phyloP scores from a whole-genome alignment of 2,797 vertebrate genomes.

The Chloroceryle inda region DNA sequence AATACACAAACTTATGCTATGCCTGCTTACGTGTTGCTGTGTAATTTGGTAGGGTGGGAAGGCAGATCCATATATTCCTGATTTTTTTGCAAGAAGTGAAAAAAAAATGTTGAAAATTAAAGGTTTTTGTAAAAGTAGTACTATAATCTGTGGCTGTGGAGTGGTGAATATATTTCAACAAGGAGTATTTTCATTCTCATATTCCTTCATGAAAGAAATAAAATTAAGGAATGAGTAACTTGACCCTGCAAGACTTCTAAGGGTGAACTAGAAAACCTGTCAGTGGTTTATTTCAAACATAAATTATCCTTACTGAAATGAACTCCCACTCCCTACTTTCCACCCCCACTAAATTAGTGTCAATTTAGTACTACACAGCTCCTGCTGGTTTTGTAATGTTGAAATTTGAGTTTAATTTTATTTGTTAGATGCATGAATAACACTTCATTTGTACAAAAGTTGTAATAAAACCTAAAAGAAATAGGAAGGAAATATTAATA shows the following conservation, averaged over 20 bases:
- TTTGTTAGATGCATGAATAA: background rate
- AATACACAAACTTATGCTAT: background rate
- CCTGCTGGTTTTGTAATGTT: background rate
- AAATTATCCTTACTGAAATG: background rate
- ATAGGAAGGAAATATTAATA: background rate
- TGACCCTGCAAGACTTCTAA: background rate
- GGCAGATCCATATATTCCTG: background rate
- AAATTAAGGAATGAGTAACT: background rate
- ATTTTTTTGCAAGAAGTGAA: background rate
- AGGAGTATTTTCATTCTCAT: background rate
- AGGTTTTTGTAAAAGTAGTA: background rate
- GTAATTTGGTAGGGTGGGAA: background rate
- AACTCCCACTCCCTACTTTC: background rate
- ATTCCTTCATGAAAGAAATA: background rate
- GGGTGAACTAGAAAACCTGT: background rate
- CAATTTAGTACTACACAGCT: background rate
- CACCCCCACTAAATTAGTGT: background rate
- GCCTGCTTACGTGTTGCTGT: background rate
- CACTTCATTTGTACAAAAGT: background rate
- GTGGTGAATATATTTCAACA: background rate
- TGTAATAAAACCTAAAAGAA: background rate
- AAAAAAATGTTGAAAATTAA: background rate
- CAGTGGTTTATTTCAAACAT: background rate
- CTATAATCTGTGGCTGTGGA: background rate
- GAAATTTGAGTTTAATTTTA: background rate